These are phyloP conservation scores for Myathropa florea DNA, from an alignment of 2,888 invertebrate species.

Conservation along the genomic window DNA sequence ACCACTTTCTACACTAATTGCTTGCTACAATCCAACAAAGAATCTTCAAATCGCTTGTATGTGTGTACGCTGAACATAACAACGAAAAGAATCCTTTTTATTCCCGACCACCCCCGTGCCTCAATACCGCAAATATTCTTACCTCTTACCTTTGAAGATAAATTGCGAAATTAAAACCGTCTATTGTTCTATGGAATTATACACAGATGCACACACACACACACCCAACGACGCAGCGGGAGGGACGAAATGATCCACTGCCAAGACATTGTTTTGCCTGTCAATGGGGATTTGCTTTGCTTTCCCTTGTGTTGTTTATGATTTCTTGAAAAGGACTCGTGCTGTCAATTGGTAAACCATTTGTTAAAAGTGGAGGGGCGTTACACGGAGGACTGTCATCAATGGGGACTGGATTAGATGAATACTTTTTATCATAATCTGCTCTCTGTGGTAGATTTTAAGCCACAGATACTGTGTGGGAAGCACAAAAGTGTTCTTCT, in stretches of 20 bases:
- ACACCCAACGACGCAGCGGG: neutral
- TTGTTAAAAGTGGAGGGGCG: neutral
- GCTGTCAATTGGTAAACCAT: neutral
- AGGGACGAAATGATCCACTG: neutral
- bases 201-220: neutral
- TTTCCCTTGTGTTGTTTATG: neutral
- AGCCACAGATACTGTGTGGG: neutral
- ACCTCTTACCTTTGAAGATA: slow-evolving; percentile 7
- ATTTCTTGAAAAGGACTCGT: neutral
- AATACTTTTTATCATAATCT: neutral
- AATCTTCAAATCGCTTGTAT: neutral
- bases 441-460: neutral
- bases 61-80: neutral
- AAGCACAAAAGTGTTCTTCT: no score
- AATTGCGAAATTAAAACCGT: slow-evolving; percentile 3
- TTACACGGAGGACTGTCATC: neutral
- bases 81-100: neutral
- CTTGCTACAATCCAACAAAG: slow-evolving; percentile 2
- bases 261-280: neutral
- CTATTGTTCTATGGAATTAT: neutral
- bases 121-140: neutral
- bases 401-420: neutral
- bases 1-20: slow-evolving; percentile 28
- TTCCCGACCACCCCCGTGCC: neutral
- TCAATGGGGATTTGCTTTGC: neutral